Base-by-base conservation (phyloP, 1,140 invertebrate species). In the Lanistes nyassanus region DNA sequence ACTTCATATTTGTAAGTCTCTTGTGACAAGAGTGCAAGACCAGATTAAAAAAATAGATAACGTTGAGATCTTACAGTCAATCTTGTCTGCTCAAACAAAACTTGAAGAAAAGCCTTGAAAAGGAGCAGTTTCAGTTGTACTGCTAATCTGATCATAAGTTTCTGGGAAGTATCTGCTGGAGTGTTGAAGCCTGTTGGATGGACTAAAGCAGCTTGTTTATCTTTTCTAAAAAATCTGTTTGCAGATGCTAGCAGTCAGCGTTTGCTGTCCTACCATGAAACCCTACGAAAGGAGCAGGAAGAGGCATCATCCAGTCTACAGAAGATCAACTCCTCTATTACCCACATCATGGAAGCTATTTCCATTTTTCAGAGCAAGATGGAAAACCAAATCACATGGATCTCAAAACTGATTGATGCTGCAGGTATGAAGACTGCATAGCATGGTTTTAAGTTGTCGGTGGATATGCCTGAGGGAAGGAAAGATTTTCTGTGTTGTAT, bases 251-350 rank as follows among this genome's bases (percentile, higher is more conserved):
- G 90, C 73, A 91, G 91, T 13, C 82, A 90, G 75, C 84, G 89
- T 26, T 88, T 93, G n/a, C 78, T 92, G 19, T 69, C 83, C n/a
- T 91, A 92, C 76, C 92, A 92, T 78, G 81, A 89, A 79, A 82
- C 90, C 73, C 90, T 92, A 53, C 85, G 90, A n/a, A 65, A 81
- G 3, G 91, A 92, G 71, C 93, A 92, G 77, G 82, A 91, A 55
- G 84, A 89, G 31, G 92, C 92, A 51, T 85, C 93, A 53, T 81
- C 90, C n/a, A 92, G 92, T 82, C 84, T 94, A 4, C 80, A 87
- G n/a, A 90, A 91, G 82, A 92, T 93, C 51, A 93, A 93, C 80
- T 79, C 83, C 26, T 93, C 92, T 0, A 90, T 93, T 47, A 85
- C 90, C 66, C 90, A 87, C 77, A 79, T 93, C 31, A 89, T 91